Evolutionary conservation across 2,888 invertebrate genomes (phyloP), one percentile per base, ranked within the genome.

Genomic region (Lepidochrysops patricia): DNA sequence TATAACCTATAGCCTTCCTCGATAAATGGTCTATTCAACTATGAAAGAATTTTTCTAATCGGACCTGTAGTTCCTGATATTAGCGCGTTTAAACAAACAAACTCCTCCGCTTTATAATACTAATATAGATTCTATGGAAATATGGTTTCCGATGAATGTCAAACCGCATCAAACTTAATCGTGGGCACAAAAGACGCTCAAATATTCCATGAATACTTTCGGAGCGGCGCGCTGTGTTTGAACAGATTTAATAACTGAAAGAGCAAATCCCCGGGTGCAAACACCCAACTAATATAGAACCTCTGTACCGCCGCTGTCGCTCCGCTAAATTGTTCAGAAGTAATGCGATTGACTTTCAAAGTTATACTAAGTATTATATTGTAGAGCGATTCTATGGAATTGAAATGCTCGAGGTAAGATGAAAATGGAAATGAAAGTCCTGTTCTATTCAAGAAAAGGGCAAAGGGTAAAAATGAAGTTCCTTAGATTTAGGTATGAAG

Each of bases 221-320:
- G 57, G 48, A 26, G 19, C 26, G 29, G 48, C 7, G 27, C 35
- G 32, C 29, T 56, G 43, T 35, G 61, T 64, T 62, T 62, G 59
- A 64, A 63, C 63, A 64, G 60, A 64, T 64, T 66, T 66, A 66
- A 66, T 66, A 64, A 64, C 60, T 63, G 61, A 59, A 62, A 64
- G 63, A 61, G 62, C 60, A 61, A 64, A 65, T 57, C 61, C 37
- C 43, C 19, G 26, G 43, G 29, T 29, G 60, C 62, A 61, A 66
- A 66, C 63, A 62, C 60, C 48, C 58, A 63, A 62, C 63, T 63
- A 66, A 64, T 63, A 61, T 58, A 60, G 63, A 32, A 29, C 29
- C 32, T 29, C 29, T 15, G 54, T 54, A 32, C 52, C 52, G 48
- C 4, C 48, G 52, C 54, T 52, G 52, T 26, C 29, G 52, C 54